Evolutionary conservation across 2,113 vertebrate genomes (phyloP).

Genomic region (Ptilonorhynchus violaceus): DNA sequence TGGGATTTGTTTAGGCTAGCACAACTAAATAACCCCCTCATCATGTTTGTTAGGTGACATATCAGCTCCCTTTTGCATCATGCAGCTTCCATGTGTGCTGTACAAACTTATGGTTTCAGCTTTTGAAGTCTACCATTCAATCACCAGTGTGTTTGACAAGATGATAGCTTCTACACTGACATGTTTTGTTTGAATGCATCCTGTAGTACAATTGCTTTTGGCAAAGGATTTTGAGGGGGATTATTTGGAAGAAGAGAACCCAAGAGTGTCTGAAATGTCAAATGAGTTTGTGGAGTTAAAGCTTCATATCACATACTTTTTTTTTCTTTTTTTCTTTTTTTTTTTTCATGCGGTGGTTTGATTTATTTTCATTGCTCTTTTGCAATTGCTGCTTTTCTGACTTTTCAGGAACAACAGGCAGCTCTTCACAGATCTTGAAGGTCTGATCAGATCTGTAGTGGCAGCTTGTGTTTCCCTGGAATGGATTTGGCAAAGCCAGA

Average conservation of each 20-base stretch:
- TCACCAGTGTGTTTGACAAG: background rate
- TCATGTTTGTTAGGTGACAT: background rate
- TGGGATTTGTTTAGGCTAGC: background rate
- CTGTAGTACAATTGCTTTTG: background rate
- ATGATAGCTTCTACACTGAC: background rate
- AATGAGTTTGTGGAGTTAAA: background rate
- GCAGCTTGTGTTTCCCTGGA: background rate
- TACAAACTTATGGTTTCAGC: background rate
- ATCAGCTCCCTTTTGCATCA: background rate
- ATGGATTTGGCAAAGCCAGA: background rate
- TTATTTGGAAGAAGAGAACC: background rate
- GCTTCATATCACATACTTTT: background rate
- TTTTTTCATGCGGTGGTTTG: rapidly evolving
- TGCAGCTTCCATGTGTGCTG: background rate
- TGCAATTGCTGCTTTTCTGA: background rate
- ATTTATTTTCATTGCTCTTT: background rate
- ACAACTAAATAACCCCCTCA: background rate
- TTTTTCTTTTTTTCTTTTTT: rapidly evolving
- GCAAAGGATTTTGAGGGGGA: background rate
- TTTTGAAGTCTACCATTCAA: background rate
- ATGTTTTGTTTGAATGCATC: background rate
- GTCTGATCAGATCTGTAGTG: background rate
- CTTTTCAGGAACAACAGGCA: background rate
- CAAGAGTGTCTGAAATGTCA: background rate
- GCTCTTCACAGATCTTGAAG: background rate